These are phyloP conservation scores for Crotalus helleri DNA, from an alignment of 2,113 vertebrate species.

Conservation along the genomic window DNA sequence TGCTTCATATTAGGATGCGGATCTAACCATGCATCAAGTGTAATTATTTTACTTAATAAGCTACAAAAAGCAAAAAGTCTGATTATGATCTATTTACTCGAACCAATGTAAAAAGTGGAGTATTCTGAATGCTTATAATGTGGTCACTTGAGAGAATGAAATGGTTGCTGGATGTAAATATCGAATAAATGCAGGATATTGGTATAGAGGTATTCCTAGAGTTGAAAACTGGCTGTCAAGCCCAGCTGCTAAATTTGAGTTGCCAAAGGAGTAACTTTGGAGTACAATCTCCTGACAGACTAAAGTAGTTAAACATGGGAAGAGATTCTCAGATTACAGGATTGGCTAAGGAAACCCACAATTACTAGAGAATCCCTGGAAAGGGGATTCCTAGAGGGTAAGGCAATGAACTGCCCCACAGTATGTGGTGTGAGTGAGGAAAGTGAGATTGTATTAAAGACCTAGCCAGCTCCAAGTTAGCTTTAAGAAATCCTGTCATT, in stretches of 20 bases:
- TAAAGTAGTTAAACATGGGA: background rate
- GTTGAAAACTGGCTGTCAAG: background rate
- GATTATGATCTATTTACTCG: background rate
- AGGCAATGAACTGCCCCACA: background rate
- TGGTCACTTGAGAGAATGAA: background rate
- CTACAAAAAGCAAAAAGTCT: background rate
- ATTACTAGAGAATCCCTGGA: background rate
- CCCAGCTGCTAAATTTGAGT: background rate
- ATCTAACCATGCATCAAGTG: background rate
- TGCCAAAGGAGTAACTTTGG: background rate
- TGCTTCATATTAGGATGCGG: too few species aligned
- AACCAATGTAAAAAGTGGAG: background rate
- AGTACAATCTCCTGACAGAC: background rate
- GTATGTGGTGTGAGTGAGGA: background rate
- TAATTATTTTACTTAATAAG: background rate
- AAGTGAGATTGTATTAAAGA: background rate
- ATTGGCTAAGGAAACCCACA: background rate
- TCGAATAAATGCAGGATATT: background rate
- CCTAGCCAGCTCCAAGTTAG: background rate
- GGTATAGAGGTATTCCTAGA: background rate
- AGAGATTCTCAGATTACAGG: background rate
- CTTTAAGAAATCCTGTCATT: background rate
- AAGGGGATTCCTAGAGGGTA: background rate
- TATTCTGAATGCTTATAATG: background rate
- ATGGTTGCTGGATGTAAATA: background rate